A percentile compares a stretch with the other conserved stretches of the same genome.
Conservation (phyloP, 2,113 vertebrate species). For the Aix galericulata region DNA sequence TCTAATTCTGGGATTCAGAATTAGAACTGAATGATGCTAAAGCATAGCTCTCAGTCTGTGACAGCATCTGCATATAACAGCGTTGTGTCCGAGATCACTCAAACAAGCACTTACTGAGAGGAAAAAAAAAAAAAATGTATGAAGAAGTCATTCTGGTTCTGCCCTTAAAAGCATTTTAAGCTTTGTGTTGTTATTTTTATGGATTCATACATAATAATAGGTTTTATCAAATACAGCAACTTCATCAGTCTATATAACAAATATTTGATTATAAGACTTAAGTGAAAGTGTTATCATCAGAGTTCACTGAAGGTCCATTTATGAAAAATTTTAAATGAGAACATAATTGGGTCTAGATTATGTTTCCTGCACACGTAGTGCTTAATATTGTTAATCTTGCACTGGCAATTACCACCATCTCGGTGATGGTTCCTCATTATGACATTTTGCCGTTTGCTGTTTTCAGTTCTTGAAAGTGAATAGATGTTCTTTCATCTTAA, state of each 20-base stretch:
- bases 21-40: no score
- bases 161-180: neutral
- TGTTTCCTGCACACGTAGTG: neutral
- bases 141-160: neutral
- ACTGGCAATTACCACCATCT: neutral
- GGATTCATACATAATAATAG: neutral
- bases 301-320: neutral
- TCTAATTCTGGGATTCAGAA: neutral
- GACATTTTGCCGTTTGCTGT: neutral
- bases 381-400: neutral
- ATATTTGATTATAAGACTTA: neutral
- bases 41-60: neutral
- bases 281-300: neutral
- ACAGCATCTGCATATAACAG: neutral
- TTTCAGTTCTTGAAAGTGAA: conserved; percentile 14
- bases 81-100: neutral
- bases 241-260: neutral
- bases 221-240: neutral
- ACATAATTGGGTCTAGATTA: neutral
- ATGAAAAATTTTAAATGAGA: neutral
- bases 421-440: neutral
- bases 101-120: neutral
- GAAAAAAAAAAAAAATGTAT: neutral
- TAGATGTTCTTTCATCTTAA: conserved; percentile 10
- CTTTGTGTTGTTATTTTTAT: neutral